These are phyloP conservation scores for Ceratina japonica DNA, from an alignment of 1,140 invertebrate species.

Conservation along the genomic window DNA sequence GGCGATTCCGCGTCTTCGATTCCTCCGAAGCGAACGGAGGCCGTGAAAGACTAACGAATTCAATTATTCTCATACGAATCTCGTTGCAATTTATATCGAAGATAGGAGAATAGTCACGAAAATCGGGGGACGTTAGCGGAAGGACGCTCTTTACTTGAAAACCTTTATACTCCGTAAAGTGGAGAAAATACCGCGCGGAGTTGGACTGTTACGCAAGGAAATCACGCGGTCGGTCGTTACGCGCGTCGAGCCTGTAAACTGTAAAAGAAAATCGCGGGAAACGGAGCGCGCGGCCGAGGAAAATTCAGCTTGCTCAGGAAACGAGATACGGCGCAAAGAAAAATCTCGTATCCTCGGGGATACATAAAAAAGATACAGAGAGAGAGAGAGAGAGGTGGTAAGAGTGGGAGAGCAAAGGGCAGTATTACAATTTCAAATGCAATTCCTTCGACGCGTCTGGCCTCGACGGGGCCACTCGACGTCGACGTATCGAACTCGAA, in stretches of 20 bases:
- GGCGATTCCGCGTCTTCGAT: not conserved
- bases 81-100: not conserved
- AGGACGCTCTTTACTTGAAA: too few species aligned
- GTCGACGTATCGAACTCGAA: slow-evolving; percentile 37
- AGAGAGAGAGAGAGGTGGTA: too few species aligned
- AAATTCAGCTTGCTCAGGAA: slow-evolving; percentile 10
- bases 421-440: slow-evolving; percentile 76
- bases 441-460: slow-evolving; percentile 63
- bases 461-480: slow-evolving; percentile 35
- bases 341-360: slow-evolving; percentile 30
- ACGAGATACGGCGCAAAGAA: slow-evolving; percentile 1
- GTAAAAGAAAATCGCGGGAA: slow-evolving; percentile 26
- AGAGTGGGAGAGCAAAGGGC: slow-evolving; percentile 21
- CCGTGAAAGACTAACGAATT: slow-evolving; percentile 6
- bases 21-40: too few species aligned
- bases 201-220: not conserved
- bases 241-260: not conserved
- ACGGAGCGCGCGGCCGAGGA: slow-evolving; percentile 21
- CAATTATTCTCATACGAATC: not conserved
- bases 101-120: not conserved
- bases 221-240: slow-evolving; percentile 2
- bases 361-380: not conserved
- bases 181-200: not conserved
- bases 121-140: not conserved
- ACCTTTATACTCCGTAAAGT: not conserved